These are phyloP conservation scores for Fulmarus glacialis DNA, from an alignment of 2,113 vertebrate genomes.

Conservation along the genomic window DNA sequence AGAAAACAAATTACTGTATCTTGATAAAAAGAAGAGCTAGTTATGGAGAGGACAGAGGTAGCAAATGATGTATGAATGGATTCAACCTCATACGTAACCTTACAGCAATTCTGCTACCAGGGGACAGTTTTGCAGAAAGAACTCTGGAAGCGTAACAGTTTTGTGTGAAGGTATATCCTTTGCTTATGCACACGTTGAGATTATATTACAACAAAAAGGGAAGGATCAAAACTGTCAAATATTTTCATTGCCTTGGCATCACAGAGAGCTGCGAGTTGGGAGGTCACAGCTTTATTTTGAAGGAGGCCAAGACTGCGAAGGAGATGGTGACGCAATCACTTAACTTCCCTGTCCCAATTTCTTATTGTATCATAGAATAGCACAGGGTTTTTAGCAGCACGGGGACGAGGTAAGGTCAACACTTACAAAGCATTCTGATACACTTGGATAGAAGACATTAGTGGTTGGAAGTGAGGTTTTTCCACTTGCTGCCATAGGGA, in stretches of 20 bases:
- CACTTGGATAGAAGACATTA: not conserved
- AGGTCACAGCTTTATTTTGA: not conserved
- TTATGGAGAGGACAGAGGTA: not conserved
- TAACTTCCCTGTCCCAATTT: not conserved
- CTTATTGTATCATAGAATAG: not conserved
- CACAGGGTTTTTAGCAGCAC: not conserved
- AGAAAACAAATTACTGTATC: not conserved
- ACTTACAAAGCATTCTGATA: not conserved
- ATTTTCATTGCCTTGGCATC: not conserved
- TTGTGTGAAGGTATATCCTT: too few species aligned
- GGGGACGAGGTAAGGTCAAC: not conserved
- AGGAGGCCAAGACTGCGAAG: not conserved
- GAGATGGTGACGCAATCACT: not conserved
- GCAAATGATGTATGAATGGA: not conserved
- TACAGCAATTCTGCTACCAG: rapidly evolving
- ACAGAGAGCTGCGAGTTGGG: not conserved
- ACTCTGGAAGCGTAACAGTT: rapidly evolving
- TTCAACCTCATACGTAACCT: rapidly evolving
- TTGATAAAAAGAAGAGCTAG: not conserved
- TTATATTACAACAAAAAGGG: not conserved
- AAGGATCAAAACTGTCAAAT: not conserved
- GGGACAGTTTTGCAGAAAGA: too few species aligned
- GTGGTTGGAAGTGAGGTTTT: not conserved
- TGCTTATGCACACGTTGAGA: rapidly evolving
- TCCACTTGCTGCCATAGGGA: not conserved